phyloP scores from a whole-genome alignment of 2,113 vertebrate genomes.

The Otus sunia region DNA sequence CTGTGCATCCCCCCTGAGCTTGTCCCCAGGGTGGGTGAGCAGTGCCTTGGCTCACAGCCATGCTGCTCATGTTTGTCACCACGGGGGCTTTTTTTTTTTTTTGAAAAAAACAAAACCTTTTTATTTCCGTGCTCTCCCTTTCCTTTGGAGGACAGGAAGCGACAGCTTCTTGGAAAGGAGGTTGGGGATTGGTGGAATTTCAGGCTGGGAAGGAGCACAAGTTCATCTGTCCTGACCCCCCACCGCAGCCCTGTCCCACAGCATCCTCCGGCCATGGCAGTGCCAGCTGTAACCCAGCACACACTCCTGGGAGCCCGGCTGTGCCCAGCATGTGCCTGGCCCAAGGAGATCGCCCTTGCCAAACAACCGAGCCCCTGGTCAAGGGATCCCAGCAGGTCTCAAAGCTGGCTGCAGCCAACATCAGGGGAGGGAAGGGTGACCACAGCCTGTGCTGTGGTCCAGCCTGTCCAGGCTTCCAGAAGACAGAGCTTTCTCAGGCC shows the following conservation, averaged over 20 bases:
- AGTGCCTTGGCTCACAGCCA: neutral
- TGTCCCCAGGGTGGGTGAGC: neutral
- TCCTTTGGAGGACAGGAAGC: neutral
- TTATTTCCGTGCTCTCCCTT: neutral
- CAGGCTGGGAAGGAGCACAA: neutral
- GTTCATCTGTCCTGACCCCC: neutral
- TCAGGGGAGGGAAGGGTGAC: neutral
- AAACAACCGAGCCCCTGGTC: neutral
- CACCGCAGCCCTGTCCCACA: neutral
- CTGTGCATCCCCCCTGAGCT: neutral
- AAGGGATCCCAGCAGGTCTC: neutral
- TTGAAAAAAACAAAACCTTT: neutral
- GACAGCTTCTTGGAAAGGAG: neutral
- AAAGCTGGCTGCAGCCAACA: neutral
- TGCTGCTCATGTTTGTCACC: constrained; percentile 40
- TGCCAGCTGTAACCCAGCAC: neutral
- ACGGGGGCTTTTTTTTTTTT: neutral
- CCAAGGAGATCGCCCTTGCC: accelerated
- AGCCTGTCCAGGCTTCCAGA: neutral
- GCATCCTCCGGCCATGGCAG: accelerated
- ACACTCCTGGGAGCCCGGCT: accelerated
- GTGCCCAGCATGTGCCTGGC: accelerated
- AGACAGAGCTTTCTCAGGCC: neutral
- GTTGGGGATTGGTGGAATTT: neutral
- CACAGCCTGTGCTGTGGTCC: neutral